These are phyloP conservation scores for Xiphias gladius DNA, from an alignment of 2,113 vertebrate species.

Conservation along the genomic window DNA sequence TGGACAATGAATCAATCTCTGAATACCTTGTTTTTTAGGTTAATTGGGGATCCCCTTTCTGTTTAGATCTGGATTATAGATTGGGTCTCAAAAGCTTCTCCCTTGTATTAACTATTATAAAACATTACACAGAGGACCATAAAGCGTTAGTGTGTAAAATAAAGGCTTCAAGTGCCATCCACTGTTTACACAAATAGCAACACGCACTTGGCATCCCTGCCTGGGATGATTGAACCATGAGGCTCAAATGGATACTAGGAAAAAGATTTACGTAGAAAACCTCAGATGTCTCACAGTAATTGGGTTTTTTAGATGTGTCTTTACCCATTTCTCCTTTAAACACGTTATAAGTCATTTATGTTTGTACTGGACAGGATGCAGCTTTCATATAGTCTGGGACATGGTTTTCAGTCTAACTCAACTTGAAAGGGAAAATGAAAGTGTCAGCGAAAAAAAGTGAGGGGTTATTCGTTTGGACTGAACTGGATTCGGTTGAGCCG, in stretches of 20 bases:
- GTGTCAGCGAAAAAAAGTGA: constrained; percentile 7
- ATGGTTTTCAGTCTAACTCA: not conserved
- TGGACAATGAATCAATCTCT: constrained; percentile 58
- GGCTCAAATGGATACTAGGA: constrained; percentile 31
- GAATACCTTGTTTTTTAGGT: constrained; percentile 60
- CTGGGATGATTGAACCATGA: constrained; percentile 39
- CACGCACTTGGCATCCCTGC: constrained; percentile 52
- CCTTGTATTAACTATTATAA: constrained; percentile 73
- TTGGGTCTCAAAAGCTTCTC: constrained; percentile 51
- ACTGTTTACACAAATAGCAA: constrained; percentile 78
- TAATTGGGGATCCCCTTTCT: constrained; percentile 57
- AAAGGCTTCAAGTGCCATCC: constrained; percentile 64
- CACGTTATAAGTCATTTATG: constrained; percentile 17
- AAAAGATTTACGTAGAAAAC: constrained; percentile 37
- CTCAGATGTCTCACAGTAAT: constrained; percentile 52
- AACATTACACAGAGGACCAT: constrained; percentile 65
- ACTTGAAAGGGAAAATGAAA: constrained; percentile 15
- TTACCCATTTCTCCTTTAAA: constrained; percentile 14
- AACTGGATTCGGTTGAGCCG: constrained; percentile 45
- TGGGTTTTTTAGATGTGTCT: constrained; percentile 3
- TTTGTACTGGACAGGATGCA: not conserved
- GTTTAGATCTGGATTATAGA: constrained; percentile 70
- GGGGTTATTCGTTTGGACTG: constrained; percentile 33
- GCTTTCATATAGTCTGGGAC: constrained; percentile 27
- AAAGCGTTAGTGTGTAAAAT: constrained; percentile 73